Percentiles rank a stretch among this genome's conserved stretches.
Evolutionary conservation across 2,797 vertebrate species (phyloP).

Genomic region (Vireo griseus): DNA sequence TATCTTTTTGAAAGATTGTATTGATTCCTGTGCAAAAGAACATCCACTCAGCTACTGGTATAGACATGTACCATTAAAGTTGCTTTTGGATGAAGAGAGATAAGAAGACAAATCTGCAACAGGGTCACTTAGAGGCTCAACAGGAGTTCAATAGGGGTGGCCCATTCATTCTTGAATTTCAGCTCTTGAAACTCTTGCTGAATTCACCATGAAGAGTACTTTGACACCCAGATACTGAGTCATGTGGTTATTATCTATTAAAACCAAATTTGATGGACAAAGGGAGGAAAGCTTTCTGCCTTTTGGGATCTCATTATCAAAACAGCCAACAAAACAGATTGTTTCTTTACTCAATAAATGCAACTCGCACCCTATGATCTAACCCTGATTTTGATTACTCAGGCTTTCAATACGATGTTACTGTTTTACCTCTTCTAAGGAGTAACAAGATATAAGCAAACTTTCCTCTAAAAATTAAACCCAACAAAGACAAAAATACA

Average conservation of each 20-base stretch:
- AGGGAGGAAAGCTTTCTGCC: not conserved
- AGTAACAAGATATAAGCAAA: not conserved
- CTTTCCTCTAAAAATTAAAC: not conserved
- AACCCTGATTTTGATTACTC: not conserved
- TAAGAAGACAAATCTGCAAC: not conserved
- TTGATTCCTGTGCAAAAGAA: not conserved
- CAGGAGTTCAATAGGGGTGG: not conserved
- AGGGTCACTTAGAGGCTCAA: not conserved
- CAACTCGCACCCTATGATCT: not conserved
- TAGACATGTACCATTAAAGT: not conserved
- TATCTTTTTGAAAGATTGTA: not conserved
- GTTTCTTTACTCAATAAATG: not conserved
- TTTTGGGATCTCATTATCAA: not conserved
- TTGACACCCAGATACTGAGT: not conserved
- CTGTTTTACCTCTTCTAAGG: not conserved
- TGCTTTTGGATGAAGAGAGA: not conserved
- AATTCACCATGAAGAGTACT: not conserved
- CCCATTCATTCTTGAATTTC: not conserved
- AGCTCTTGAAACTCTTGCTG: not conserved
- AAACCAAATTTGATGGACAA: not conserved
- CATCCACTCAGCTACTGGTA: not conserved
- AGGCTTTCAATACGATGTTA: not conserved
- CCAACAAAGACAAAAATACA: not conserved
- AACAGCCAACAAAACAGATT: not conserved
- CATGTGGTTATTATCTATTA: not conserved